Evolutionary conservation across 2,113 vertebrate genomes (phyloP), one percentile per base, ranked within the genome.

Genomic region (Myotis brandtii): DNA sequence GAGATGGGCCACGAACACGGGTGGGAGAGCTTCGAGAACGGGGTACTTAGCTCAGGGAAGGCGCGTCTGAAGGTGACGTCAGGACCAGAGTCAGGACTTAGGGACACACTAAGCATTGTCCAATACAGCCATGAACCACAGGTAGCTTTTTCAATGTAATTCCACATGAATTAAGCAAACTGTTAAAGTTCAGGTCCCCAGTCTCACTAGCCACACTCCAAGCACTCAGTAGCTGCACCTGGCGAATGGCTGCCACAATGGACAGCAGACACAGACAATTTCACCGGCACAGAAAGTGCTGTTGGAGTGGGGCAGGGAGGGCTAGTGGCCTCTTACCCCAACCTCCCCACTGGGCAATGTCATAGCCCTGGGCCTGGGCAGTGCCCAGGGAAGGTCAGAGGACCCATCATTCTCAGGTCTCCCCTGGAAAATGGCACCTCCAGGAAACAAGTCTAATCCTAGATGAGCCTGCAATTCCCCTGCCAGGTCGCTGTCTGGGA

Each of bases 211-310:
- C 40, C 32, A 23, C 46, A 40, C 52, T 48, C 30, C 66, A 81
- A 34, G 9, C 0, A 3, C 17, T 6, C 17, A 13, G 50, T 17
- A 46, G 25, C 27, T 64, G 54, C 37, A 3, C 2, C 1, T 17
- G 70, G 18, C 66, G 23, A 14, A 20, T 11, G 16, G 85, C 75
- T 30, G 9, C 30, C 23, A 37, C 0, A 6, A 0, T 46, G 32
- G 27, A 56, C 25, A 48, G n/a, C 32, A 12, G 2, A 52, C 13
- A 25, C 59, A 20, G 37, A 27, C 6, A 30, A 20, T 1, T 18
- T 30, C 21, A 13, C 23, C 25, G 32, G n/a, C 76, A 69, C 34
- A 81, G 67, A 30, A 16, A 37, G 3, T 16, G 52, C 80, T n/a
- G 5, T 3, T 40, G 40, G 48, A 75, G 27, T n/a, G 32, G 46